Base-by-base conservation (phyloP, 2,113 vertebrate genomes). In the Caloenas nicobarica region DNA sequence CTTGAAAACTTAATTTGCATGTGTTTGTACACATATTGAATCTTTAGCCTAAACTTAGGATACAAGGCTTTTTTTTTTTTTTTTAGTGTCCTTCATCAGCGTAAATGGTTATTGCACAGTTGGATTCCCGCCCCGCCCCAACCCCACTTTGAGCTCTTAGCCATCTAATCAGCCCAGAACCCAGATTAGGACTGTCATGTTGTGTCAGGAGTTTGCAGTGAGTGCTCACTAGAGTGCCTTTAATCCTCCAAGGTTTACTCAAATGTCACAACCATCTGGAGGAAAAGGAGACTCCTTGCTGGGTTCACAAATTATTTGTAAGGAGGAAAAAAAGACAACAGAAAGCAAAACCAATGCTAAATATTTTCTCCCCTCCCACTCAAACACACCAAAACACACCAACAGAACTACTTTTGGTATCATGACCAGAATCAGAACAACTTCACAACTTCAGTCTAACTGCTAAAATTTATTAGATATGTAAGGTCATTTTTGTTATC, bases 181-280 rank as follows among this genome's bases (percentile, higher is more conserved):
- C 54, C 93, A 97, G 97, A 98, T 98, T 97, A 98, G 94, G 96
- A 96, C 97, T 98, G 98, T 98, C 98, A 98, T 10, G 22, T 97
- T 98, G 96, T 82, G 94, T 98, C 97, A 98, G 95, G 96, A 97
- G 96, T 97, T 97, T 96, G 91, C 76, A 95, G 91, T 90, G 91
- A 98, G 96, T 64, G 94, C 89, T 97, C 96, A 96, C 96, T 96
- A 91, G 95, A 98, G 95, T 96, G 97, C 94, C 96, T 98, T 97
- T 98, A 98, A 98, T 98, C 98, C 98, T 95, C 96, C 81, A 91
- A 97, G 97, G 97, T 96, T 98, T 98, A 98, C 97, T 98, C 96
- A 98, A 98, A 98, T 98, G 97, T 98, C 98, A 98, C 91, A 95
- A 88, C 98, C 98, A 98, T 98, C 98, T 98, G 98, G 97, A 97